Conservation (phyloP, 1,140 invertebrate species). For the Calycopis cecrops region DNA sequence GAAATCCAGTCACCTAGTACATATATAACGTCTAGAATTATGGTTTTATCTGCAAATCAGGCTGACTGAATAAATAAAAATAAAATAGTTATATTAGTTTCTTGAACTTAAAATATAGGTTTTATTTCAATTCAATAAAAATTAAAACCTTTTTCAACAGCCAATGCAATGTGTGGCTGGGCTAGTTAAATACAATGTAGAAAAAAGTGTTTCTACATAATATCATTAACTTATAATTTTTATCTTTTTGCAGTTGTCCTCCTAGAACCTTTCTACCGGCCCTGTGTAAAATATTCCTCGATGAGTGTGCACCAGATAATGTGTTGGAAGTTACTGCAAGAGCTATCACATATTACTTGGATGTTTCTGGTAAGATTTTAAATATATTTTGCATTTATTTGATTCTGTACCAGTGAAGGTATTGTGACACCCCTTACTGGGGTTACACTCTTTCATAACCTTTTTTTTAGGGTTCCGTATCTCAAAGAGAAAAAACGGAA, state of each 20-base stretch:
- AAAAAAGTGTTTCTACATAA: background rate
- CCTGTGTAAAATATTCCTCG: slow-evolving; percentile 97
- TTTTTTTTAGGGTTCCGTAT: no score
- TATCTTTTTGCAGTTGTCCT: slow-evolving; percentile 87
- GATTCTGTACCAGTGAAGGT: background rate
- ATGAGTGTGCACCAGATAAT: slow-evolving; percentile 98
- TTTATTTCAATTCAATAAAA: no score
- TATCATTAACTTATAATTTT: background rate
- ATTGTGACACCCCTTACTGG: no score
- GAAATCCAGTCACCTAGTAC: no score
- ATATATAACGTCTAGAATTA: no score
- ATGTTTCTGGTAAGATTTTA: slow-evolving; percentile 84
- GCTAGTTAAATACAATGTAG: background rate
- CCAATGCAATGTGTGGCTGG: background rate
- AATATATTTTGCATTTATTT: background rate
- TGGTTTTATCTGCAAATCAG: no score
- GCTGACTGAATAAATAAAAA: no score
- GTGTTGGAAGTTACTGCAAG: slow-evolving; percentile 98
- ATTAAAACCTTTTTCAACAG: no score
- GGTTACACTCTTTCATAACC: no score
- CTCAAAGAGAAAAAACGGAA: no score
- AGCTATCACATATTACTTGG: slow-evolving; percentile 98
- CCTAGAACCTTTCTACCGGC: slow-evolving; percentile 98
- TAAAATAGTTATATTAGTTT: no score
- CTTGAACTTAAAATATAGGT: no score